These are phyloP conservation scores for Anguilla rostrata DNA, from an alignment of 2,113 vertebrate genomes.

Conservation along the genomic window DNA sequence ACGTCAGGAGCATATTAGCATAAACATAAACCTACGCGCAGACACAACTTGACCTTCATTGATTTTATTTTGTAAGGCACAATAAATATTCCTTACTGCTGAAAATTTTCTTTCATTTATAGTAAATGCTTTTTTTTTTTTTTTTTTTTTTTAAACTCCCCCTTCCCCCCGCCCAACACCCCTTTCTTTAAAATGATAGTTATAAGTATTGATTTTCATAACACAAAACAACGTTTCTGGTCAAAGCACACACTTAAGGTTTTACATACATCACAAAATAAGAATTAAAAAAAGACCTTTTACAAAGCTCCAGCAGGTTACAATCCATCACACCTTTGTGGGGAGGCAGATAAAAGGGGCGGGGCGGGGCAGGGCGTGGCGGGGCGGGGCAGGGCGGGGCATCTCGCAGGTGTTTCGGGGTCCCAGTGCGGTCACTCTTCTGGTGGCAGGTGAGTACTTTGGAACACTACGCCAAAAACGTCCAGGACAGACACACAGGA, in stretches of 20 bases:
- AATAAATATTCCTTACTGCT: slow-evolving; percentile 76
- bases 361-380: neutral
- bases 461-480: slow-evolving; percentile 61
- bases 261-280: slow-evolving; percentile 75
- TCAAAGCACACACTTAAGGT: slow-evolving; percentile 70
- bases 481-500: slow-evolving; percentile 61
- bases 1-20: neutral
- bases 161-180: slow-evolving; percentile 11
- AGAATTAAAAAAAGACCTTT: slow-evolving; percentile 67
- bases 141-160: slow-evolving; percentile 52
- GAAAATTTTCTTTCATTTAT: slow-evolving; percentile 67
- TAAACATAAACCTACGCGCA: slow-evolving; percentile 4
- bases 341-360: slow-evolving; percentile 23
- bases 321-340: slow-evolving; percentile 61
- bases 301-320: slow-evolving; percentile 70
- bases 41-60: slow-evolving; percentile 57
- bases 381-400: slow-evolving; percentile 28
- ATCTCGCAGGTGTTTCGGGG: neutral
- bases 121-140: slow-evolving; percentile 65
- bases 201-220: slow-evolving; percentile 56
- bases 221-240: slow-evolving; percentile 66
- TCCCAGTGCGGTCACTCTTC: slow-evolving; percentile 44
- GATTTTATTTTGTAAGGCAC: slow-evolving; percentile 76
- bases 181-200: slow-evolving; percentile 63
- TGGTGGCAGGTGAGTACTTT: slow-evolving; percentile 50